phyloP scores from a whole-genome alignment of 1,140 invertebrate genomes.

The Drosophila aff. region DNA sequence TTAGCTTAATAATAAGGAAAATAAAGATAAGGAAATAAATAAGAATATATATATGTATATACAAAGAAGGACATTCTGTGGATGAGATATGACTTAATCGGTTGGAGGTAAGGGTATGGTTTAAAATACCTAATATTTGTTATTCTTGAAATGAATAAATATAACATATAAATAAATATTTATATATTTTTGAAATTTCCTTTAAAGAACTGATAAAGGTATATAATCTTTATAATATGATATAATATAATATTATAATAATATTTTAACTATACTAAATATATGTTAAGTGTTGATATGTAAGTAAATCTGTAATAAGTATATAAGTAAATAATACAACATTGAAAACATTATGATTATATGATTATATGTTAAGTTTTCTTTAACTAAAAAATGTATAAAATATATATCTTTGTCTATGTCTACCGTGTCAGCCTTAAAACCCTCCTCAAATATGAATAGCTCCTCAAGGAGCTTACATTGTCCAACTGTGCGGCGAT shows the following conservation, averaged over 20 bases:
- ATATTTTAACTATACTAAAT: not conserved
- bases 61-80: too few relatives aligned
- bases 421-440: not conserved
- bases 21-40: too few relatives aligned
- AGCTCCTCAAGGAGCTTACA: not conserved
- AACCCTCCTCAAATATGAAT: not conserved
- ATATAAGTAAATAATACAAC: not conserved
- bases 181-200: too few relatives aligned
- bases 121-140: too few relatives aligned
- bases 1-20: too few relatives aligned
- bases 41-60: not conserved
- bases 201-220: not conserved
- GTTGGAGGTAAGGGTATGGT: too few relatives aligned
- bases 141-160: too few relatives aligned
- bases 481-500: constrained; percentile 33
- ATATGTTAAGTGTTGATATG: not conserved
- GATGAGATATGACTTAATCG: too few relatives aligned
- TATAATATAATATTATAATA: too few relatives aligned
- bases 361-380: too few relatives aligned
- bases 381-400: not conserved
- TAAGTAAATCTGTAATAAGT: not conserved
- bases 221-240: not conserved
- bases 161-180: too few relatives aligned
- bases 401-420: not conserved
- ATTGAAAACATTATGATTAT: too few relatives aligned